Conservation (phyloP, 2,113 vertebrate species). For the Malurus cyaneus region DNA sequence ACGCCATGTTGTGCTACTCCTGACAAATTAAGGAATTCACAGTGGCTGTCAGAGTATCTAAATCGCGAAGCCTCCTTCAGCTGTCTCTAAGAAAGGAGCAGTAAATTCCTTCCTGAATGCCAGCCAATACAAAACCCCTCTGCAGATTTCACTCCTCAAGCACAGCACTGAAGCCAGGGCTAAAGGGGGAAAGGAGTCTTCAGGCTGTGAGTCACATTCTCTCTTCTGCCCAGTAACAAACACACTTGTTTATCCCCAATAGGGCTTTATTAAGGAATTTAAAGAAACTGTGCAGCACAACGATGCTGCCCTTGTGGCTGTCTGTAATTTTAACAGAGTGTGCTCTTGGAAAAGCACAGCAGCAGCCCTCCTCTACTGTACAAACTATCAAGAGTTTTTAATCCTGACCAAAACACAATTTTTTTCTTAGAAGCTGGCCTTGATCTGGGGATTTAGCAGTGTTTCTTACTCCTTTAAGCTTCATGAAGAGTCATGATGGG, state of each 20-base stretch:
- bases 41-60: not conserved
- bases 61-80: not conserved
- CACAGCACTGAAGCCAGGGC: not conserved
- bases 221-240: not conserved
- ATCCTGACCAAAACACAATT: not conserved
- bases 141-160: not conserved
- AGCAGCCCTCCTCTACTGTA: not conserved
- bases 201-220: not conserved
- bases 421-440: not conserved
- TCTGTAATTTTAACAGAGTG: rapidly evolving
- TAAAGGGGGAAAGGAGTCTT: not conserved
- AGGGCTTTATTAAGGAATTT: not conserved
- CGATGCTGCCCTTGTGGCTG: not conserved
- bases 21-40: not conserved
- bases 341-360: not conserved
- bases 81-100: not conserved
- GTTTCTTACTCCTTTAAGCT: not conserved
- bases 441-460: not conserved
- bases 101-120: not conserved
- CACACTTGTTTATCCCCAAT: rapidly evolving
- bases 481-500: not conserved
- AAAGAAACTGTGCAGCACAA: not conserved
- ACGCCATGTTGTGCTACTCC: rapidly evolving
- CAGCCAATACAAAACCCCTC: not conserved
- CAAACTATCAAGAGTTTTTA: not conserved